Evolutionary conservation across 92 coral and sea anemone genomes (phyloP).

Genomic region (Anthopleura xanthogrammica): DNA sequence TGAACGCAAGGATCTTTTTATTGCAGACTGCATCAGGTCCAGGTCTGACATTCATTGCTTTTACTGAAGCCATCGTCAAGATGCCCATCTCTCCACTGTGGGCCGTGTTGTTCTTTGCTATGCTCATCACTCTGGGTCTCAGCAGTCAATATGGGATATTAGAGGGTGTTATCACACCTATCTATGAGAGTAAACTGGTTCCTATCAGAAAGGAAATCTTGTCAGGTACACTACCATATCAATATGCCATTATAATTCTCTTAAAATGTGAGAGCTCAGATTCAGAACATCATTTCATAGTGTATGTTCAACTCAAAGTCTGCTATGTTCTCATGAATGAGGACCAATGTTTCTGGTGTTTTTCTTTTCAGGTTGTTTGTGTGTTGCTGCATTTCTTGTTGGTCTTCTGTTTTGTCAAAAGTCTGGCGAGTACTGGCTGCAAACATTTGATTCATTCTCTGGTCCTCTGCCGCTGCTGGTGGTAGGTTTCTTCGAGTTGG

Average conservation of each 20-base stretch:
- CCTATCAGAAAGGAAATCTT: conserved; percentile 78
- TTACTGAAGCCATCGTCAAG: conserved; percentile 86
- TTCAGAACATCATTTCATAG: too few species aligned
- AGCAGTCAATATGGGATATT: conserved; percentile 91
- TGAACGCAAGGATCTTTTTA: not conserved
- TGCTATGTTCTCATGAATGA: not conserved
- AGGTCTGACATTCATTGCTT: conserved; percentile 90
- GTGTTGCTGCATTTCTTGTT: conserved; percentile 51
- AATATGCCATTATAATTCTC: too few species aligned
- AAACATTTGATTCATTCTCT: conserved; percentile 80
- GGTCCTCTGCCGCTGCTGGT: conserved; percentile 72
- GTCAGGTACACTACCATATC: conserved; percentile 50
- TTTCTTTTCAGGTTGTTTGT: conserved; percentile 50
- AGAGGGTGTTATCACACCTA: conserved; percentile 82
- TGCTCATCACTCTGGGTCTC: conserved; percentile 84
- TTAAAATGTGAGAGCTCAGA: too few species aligned
- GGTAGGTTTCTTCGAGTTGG: conserved; percentile 75
- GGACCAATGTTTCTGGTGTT: not conserved
- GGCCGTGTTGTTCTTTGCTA: conserved; percentile 87
- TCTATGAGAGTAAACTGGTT: conserved; percentile 70
- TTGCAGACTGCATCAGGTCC: conserved; percentile 82
- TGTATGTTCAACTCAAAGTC: too few species aligned
- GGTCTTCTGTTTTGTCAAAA: conserved; percentile 85
- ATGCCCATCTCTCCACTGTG: conserved; percentile 86
- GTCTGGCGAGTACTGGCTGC: conserved; percentile 98